Evolutionary conservation across 2,797 vertebrate genomes (phyloP), one percentile per base, ranked within the genome.

Genomic region (Acanthurus leucopareius): DNA sequence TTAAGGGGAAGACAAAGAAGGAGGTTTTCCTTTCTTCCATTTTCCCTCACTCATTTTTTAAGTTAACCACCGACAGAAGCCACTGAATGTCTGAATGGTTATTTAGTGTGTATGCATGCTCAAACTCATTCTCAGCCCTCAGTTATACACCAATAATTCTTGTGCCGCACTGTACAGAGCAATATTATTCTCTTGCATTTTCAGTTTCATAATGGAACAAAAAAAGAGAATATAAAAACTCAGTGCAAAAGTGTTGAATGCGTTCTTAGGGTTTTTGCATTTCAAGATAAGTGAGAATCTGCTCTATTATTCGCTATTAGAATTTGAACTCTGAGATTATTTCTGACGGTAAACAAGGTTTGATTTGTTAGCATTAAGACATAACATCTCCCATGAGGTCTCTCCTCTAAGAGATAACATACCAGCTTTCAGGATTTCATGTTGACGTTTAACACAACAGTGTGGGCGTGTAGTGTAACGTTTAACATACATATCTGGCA

Each of bases 1-100:
- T 58, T 69, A 56, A 64, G 44, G 52, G 9, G 47, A 56, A 59
- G 73, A 83, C 14, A 66, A 72, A 88, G 25, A 44, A 60, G 51
- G 40, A 73, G 6, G 57, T 78, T 79, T 74, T 73, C 45, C 49
- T 62, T 44, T 69, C 5, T 0, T 65, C 71, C 72, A 15, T 74
- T 69, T 51, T 20, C 4, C 3, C 45, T 5, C 32, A 9, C 16
- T 19, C 52, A 15, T 70, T 57, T 42, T 28, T 75, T 80, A 38
- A 17, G 22, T 51, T 65, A 66, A 74, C 52, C 66, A 42, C 63
- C 19, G 22, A 77, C 65, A 59, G 45, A 54, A 81, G 42, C 63
- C 28, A 16, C 52, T 47, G 42, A 66, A 54, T 53, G 47, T 69
- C 47, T 68, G 32, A 69, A 60, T 75, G 53, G 71, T 74, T 73